These are phyloP conservation scores for Steinernema carpocapsae DNA, from an alignment of 2,888 invertebrate species.

Conservation along the genomic window DNA sequence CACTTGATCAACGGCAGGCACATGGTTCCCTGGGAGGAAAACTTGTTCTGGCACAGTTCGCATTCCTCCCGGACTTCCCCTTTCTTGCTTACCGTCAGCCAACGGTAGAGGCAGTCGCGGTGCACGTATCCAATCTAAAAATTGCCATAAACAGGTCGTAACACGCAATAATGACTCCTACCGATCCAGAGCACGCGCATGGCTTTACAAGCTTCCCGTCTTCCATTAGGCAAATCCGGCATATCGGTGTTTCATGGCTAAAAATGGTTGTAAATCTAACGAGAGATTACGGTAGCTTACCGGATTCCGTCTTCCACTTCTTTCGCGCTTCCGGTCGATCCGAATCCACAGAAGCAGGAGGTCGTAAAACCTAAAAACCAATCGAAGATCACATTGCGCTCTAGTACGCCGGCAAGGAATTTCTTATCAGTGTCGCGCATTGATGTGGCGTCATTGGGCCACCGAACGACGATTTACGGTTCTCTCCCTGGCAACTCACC, in stretches of 20 bases:
- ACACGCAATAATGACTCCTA: background rate
- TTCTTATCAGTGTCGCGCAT: background rate
- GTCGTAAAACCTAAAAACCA: conserved; percentile 20
- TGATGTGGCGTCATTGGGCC: no score
- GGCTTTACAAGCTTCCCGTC: background rate
- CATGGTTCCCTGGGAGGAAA: background rate
- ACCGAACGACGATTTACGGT: background rate
- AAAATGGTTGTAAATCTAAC: background rate
- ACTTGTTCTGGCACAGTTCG: conserved; percentile 25
- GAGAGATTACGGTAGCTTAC: background rate
- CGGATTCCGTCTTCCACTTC: background rate
- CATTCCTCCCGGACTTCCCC: conserved; percentile 17
- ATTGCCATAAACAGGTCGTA: background rate
- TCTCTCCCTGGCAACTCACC: background rate
- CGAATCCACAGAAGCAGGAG: conserved; percentile 25
- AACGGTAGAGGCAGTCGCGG: conserved; percentile 14
- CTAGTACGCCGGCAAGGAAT: background rate
- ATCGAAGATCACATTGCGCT: background rate
- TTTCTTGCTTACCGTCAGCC: conserved; percentile 1
- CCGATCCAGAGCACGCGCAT: conserved; percentile 31
- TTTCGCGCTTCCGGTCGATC: conserved; percentile 1
- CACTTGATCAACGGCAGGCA: background rate
- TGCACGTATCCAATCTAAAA: conserved; percentile 10
- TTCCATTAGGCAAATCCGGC: conserved; percentile 4
- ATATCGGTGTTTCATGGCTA: background rate